phyloP scores from a whole-genome alignment of 2,888 invertebrate species.

The Eledone cirrhosa region DNA sequence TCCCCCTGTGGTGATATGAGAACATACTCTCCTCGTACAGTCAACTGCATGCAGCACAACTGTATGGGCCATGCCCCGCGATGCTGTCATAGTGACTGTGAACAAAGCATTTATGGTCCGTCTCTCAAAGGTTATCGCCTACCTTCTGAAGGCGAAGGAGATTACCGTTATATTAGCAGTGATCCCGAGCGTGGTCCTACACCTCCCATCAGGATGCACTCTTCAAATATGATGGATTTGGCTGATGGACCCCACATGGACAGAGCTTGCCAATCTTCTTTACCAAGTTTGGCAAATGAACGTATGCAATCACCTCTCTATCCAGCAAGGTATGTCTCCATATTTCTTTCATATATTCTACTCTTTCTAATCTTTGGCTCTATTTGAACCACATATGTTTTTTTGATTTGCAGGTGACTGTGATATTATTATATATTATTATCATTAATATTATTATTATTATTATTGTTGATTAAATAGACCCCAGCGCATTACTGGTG shows the following conservation, averaged over 20 bases:
- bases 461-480: too few relatives aligned
- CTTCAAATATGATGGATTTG: conserved; percentile 31
- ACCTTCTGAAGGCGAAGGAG: conserved; percentile 39
- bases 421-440: too few relatives aligned
- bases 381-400: too few relatives aligned
- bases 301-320: conserved; percentile 43
- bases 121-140: conserved; percentile 42
- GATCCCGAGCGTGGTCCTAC: conserved; percentile 44
- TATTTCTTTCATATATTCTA: too few relatives aligned
- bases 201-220: conserved; percentile 40
- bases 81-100: conserved; percentile 46
- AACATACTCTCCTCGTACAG: conserved; percentile 31
- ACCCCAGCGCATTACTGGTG: too few relatives aligned
- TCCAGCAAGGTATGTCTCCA: conserved; percentile 39
- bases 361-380: too few relatives aligned
- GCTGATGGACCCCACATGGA: conserved; percentile 64
- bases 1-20: conserved; percentile 34
- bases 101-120: conserved; percentile 39
- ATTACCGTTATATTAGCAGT: conserved; percentile 41
- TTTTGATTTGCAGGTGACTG: too few relatives aligned
- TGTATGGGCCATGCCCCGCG: conserved; percentile 37
- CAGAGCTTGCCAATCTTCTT: conserved; percentile 69
- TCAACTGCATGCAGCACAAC: conserved; percentile 35
- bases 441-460: too few relatives aligned
- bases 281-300: conserved; percentile 64